Evolutionary conservation across 2,113 vertebrate species (phyloP).

Genomic region (Cinclus cinclus): DNA sequence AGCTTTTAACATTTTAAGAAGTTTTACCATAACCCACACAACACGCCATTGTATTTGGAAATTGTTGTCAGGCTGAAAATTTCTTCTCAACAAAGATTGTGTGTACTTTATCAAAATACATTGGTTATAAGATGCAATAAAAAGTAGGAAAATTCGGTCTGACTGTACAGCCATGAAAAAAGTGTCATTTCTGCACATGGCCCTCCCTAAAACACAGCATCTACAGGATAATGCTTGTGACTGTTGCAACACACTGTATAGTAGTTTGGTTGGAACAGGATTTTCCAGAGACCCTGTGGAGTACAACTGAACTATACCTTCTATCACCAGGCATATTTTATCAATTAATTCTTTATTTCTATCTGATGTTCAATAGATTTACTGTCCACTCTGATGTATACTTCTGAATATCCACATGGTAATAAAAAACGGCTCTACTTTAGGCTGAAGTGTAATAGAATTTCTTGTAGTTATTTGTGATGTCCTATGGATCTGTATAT

Average conservation of each 20-base stretch:
- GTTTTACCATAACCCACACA: not conserved
- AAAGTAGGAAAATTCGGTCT: not conserved
- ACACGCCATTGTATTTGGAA: fast-evolving
- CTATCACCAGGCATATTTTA: not conserved
- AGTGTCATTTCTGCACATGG: not conserved
- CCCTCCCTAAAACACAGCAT: not conserved
- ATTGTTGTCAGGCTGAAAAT: not conserved
- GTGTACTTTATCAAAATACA: not conserved
- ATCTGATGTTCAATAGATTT: not conserved
- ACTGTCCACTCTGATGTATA: not conserved
- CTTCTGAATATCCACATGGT: not conserved
- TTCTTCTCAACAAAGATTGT: not conserved
- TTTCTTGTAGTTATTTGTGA: not conserved
- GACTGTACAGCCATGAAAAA: not conserved
- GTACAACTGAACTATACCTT: not conserved
- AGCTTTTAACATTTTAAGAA: not conserved
- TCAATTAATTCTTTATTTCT: not conserved
- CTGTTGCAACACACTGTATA: not conserved
- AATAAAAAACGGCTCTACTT: not conserved
- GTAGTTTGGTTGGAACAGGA: not conserved
- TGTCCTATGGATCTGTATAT: not conserved
- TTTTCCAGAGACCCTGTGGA: not conserved
- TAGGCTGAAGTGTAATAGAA: not conserved
- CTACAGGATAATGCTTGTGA: not conserved
- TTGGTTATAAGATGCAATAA: not conserved